These are phyloP conservation scores for Adineta ricciae DNA, from an alignment of 2,888 invertebrate genomes.

Conservation along the genomic window DNA sequence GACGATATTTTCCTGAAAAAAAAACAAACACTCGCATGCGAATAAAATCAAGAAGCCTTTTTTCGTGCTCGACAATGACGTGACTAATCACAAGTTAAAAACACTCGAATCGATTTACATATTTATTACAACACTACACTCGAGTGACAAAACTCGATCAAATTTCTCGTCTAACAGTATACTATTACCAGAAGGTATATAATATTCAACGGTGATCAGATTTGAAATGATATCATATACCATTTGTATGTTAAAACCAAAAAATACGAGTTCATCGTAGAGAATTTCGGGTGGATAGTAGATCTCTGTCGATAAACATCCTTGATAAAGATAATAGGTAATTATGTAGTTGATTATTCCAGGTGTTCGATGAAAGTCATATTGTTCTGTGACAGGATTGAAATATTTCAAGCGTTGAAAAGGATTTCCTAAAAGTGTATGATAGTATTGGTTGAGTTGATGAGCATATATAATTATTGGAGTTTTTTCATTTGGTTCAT, in stretches of 20 bases:
- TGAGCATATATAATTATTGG: not conserved
- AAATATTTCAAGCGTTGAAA: slow-evolving; percentile 2
- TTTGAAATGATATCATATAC: slow-evolving; percentile 10
- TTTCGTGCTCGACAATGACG: no score
- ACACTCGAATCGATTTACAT: not conserved
- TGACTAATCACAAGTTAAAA: not conserved
- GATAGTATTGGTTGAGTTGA: slow-evolving; percentile 12
- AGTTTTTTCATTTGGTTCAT: not conserved
- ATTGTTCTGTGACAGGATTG: not conserved
- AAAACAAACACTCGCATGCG: not conserved
- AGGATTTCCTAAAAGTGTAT: slow-evolving; percentile 12
- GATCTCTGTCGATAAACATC: not conserved
- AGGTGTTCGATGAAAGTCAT: not conserved
- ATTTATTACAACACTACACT: not conserved
- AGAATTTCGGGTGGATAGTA: slow-evolving; percentile 8
- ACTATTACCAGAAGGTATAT: not conserved
- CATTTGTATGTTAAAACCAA: slow-evolving; percentile 1
- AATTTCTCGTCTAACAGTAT: not conserved
- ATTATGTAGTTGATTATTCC: not conserved
- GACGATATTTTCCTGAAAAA: slow-evolving; percentile 2
- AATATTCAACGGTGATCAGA: not conserved
- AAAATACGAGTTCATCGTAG: slow-evolving; percentile 16
- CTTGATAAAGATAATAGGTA: not conserved
- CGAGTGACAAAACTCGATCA: no score
- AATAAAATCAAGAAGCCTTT: no score